A percentile compares a stretch with the other conserved stretches of the same genome.
These are phyloP conservation scores for Chamaetylas fuelleborni DNA, from an alignment of 2,113 vertebrate species.

Conservation along the genomic window DNA sequence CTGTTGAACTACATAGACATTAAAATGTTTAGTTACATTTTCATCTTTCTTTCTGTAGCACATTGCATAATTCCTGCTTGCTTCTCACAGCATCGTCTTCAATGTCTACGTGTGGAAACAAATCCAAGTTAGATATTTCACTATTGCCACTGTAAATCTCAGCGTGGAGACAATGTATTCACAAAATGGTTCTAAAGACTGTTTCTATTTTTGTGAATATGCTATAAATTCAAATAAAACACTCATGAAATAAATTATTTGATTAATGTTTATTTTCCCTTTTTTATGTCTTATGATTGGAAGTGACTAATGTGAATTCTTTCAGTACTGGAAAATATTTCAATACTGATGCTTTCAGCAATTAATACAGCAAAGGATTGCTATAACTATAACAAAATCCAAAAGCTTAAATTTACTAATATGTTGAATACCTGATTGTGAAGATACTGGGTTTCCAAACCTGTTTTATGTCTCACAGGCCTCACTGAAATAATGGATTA, in stretches of 20 bases:
- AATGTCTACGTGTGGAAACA: constrained; percentile 6
- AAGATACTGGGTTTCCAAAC: background rate
- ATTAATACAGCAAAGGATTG: background rate
- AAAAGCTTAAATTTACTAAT: background rate
- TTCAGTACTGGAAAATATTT: background rate
- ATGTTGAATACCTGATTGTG: background rate
- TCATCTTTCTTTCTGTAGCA: constrained; percentile 41
- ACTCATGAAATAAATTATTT: background rate
- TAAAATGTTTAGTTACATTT: constrained; percentile 24
- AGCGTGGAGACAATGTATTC: constrained; percentile 51
- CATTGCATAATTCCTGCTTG: constrained; percentile 40
- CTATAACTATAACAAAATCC: background rate
- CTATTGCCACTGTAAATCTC: constrained; percentile 39
- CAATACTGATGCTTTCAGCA: background rate
- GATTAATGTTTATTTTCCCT: background rate
- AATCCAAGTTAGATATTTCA: constrained; percentile 34
- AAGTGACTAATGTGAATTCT: background rate
- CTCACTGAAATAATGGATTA: background rate
- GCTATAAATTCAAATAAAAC: constrained; percentile 72
- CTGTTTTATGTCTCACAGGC: background rate
- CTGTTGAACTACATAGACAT: constrained; percentile 32
- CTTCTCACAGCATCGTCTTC: constrained; percentile 42
- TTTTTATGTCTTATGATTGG: background rate
- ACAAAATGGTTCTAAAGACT: constrained; percentile 59
- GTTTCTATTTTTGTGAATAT: constrained; percentile 58